These are phyloP conservation scores for Melanogrammus aeglefinus DNA, from an alignment of 2,797 vertebrate genomes.

Conservation along the genomic window DNA sequence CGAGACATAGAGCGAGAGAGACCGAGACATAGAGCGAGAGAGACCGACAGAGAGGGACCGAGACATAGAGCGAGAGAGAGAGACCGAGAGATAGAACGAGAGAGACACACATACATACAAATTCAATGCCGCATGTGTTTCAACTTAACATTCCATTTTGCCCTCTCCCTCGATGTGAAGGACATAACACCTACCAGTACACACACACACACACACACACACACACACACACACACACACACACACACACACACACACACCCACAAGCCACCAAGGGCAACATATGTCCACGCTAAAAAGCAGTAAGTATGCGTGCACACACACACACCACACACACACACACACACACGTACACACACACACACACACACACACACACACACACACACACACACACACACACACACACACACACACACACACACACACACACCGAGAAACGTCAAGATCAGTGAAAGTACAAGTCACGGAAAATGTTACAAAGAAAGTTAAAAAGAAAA, in stretches of 20 bases:
- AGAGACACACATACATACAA: conserved; percentile 3
- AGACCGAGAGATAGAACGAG: neutral
- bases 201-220: conserved; percentile 28
- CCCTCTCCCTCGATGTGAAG: conserved; percentile 44
- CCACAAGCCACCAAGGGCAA: neutral
- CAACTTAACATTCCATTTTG: conserved; percentile 74
- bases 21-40: too few species aligned
- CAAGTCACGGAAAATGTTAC: too few species aligned
- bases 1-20: too few species aligned
- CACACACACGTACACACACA: too few species aligned
- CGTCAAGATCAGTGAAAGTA: too few species aligned
- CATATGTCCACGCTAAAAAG: conserved; percentile 11
- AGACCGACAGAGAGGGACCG: neutral
- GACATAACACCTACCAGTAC: conserved; percentile 42
- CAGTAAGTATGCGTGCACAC: too few species aligned
- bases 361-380: too few species aligned
- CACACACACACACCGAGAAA: too few species aligned
- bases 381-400: too few species aligned
- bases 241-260: conserved; percentile 19
- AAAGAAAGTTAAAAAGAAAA: too few species aligned
- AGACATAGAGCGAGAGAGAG: neutral
- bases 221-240: conserved; percentile 29
- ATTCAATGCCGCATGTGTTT: conserved; percentile 74
- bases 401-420: too few species aligned
- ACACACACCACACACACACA: too few species aligned